Evolutionary conservation across 2,113 vertebrate species (phyloP).

Genomic region (Alaudala cheleensis): DNA sequence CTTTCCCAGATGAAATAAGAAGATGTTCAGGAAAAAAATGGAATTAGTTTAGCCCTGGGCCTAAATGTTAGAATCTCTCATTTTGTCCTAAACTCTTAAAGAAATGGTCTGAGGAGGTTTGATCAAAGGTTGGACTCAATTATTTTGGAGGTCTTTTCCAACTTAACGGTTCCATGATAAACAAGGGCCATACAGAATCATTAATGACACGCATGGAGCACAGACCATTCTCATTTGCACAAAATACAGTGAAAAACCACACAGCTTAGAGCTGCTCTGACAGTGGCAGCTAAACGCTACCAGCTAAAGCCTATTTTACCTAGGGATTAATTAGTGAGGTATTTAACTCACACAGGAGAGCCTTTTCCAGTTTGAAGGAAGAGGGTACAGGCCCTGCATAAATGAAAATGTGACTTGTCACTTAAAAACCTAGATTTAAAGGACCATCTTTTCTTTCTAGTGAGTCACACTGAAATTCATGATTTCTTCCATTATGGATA

Average conservation of each 20-base stretch:
- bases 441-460: background rate
- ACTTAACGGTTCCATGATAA: background rate
- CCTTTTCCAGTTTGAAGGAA: background rate
- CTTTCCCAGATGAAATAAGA: background rate
- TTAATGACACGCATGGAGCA: background rate
- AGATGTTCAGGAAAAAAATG: rapidly evolving
- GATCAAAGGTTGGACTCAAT: background rate
- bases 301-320: background rate
- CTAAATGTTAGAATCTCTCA: background rate
- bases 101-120: background rate
- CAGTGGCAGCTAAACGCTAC: background rate
- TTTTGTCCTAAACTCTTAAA: background rate
- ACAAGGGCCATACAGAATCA: background rate
- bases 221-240: background rate
- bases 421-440: background rate
- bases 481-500: background rate
- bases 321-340: conserved; percentile 9
- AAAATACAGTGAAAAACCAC: background rate
- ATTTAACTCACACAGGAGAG: background rate
- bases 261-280: background rate
- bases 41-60: background rate
- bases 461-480: background rate
- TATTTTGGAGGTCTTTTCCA: background rate
- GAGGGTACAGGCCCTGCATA: background rate
- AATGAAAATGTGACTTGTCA: background rate